phyloP scores from a whole-genome alignment of 2,888 invertebrate genomes.

The Stomorhina lunata region DNA sequence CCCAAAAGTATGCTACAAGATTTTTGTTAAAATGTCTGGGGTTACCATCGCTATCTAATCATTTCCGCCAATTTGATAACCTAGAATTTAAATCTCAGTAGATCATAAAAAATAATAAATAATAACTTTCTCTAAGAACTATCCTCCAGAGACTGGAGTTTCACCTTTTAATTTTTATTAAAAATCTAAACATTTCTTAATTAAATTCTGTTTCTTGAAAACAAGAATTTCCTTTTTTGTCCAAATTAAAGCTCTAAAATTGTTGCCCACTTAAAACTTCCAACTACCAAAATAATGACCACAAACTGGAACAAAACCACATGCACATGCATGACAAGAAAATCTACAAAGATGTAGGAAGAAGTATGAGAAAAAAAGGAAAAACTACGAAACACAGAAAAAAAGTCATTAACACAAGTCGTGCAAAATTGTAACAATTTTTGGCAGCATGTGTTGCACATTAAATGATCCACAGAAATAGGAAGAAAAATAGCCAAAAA shows the following conservation, averaged over 20 bases:
- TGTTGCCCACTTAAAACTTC: constrained; percentile 4
- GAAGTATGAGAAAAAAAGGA: background rate
- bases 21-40: too few relatives aligned
- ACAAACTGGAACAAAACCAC: background rate
- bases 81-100: too few relatives aligned
- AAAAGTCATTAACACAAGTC: constrained; percentile 53
- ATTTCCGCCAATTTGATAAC: too few relatives aligned
- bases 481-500: background rate
- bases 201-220: background rate
- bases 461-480: constrained; percentile 23
- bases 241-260: background rate
- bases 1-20: too few relatives aligned
- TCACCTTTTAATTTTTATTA: too few relatives aligned
- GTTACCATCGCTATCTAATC: too few relatives aligned
- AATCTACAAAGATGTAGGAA: background rate
- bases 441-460: constrained; percentile 62
- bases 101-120: too few relatives aligned
- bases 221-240: background rate
- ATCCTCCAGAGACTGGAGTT: too few relatives aligned
- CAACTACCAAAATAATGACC: constrained; percentile 1
- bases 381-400: constrained; percentile 4
- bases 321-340: background rate
- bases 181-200: background rate
- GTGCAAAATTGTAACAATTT: constrained; percentile 55
- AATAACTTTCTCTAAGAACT: too few relatives aligned